These are phyloP conservation scores for Atta texana DNA, from an alignment of 1,140 invertebrate species.

Conservation along the genomic window DNA sequence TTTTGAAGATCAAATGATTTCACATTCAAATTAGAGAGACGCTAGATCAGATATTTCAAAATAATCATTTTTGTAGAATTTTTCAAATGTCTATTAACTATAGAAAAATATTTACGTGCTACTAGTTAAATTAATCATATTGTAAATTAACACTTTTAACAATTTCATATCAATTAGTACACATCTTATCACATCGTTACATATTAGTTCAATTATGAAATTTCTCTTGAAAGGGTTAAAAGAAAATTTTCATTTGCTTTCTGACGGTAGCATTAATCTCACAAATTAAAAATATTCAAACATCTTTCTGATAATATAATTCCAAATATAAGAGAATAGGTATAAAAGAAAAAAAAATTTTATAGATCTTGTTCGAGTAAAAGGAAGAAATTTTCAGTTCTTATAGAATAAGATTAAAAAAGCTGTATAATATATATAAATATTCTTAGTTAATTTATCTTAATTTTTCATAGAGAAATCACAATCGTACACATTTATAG, in stretches of 20 bases:
- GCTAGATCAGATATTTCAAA: not conserved
- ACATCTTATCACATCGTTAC: not conserved
- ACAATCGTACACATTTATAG: conserved; percentile 1
- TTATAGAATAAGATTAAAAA: not conserved
- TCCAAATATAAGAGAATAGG: not conserved
- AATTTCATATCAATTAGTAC: conserved; percentile 20
- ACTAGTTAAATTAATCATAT: not conserved
- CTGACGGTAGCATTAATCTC: not conserved
- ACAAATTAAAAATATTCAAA: conserved; percentile 4
- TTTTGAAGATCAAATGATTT: not conserved
- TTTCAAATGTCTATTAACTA: not conserved
- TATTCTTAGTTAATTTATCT: conserved; percentile 22
- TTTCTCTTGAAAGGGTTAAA: not conserved
- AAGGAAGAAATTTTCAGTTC: not conserved
- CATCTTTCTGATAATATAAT: conserved; percentile 28
- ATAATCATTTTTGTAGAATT: not conserved
- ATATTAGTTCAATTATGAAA: not conserved
- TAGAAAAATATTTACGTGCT: not conserved
- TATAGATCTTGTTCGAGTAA: not conserved
- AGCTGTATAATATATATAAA: conserved; percentile 14
- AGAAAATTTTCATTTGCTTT: conserved; percentile 25
- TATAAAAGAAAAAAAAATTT: conserved; percentile 13
- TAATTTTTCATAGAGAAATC: conserved; percentile 22
- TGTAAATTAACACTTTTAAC: conserved; percentile 4
- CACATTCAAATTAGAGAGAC: not conserved